Base-by-base conservation (phyloP, 2,113 vertebrate species). In the Dunckerocampus dactyliophorus region DNA sequence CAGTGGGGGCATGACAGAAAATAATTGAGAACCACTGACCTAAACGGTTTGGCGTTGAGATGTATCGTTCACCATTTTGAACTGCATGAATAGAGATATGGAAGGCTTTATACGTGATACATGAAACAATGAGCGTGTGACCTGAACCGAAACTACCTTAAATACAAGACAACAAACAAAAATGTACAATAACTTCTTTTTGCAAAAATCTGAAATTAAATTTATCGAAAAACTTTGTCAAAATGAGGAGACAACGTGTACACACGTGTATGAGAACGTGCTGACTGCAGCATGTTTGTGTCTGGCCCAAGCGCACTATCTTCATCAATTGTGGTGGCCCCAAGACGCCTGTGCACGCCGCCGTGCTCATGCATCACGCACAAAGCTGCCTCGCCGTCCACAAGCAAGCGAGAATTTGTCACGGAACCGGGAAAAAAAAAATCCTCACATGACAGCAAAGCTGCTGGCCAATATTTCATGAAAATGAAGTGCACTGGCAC, bases 261-360 rank as follows among this genome's bases (percentile, higher is more conserved):
- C 67, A 13, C 62, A 31, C 31, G n/a, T 50, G 62, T 67, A 14
- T 13, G 19, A 65, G 62, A 50, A 83, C 74, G 42, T 86, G 72
- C 88, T 89, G 89, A 94, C 88, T 92, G 82, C 88, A 88, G 89
- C 87, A 83, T 90, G 90, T 92, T 94, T 91, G 90, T 93, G 90
- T 93, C 91, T 87, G 77, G 90, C 76, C 74, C 86, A 85, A 88
- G 73, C 85, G 62, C 68, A 72, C 90, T 76, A 79, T 92, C 92
- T 91, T 93, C 95, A 95, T 97, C 93, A 93, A 94, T 95, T 93
- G 87, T 92, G 87, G 82, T 53, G 81, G 88, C 91, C 92, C 92
- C 91, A 37, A 88, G 89, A 87, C 91, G 92, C 89, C 84, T 82
- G 80, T 74, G 82, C 21, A 77, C 75, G 20, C 79, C 75, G 66